These are phyloP conservation scores for Patella caerulea DNA, from an alignment of 2,888 invertebrate genomes.

Conservation along the genomic window DNA sequence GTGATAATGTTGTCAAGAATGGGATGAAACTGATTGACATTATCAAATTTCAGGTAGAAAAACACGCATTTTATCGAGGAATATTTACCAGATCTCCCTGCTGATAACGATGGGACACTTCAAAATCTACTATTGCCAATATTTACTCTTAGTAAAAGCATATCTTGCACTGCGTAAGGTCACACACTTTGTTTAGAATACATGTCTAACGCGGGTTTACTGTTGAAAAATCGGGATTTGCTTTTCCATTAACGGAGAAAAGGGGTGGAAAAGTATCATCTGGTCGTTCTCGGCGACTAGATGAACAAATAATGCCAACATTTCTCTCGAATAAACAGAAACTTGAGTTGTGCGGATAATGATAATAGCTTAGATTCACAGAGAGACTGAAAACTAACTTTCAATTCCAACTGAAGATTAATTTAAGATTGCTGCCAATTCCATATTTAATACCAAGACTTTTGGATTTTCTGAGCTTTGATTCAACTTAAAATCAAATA, in stretches of 20 bases:
- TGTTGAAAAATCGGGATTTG: conserved; percentile 12
- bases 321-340: conserved; percentile 12
- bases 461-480: too few relatives aligned
- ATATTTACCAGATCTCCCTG: too few relatives aligned
- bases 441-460: too few relatives aligned
- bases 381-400: conserved; percentile 2
- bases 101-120: neutral
- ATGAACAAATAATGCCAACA: conserved; percentile 21
- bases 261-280: conserved; percentile 15
- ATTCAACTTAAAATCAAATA: too few relatives aligned
- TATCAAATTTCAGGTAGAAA: too few relatives aligned
- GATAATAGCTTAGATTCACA: neutral
- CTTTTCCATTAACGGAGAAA: conserved; percentile 12
- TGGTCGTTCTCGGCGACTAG: conserved; percentile 7
- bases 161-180: conserved; percentile 21
- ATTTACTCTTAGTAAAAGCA: conserved; percentile 22
- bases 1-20: too few relatives aligned
- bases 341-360: neutral
- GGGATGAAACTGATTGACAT: too few relatives aligned
- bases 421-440: too few relatives aligned
- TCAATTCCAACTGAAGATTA: neutral
- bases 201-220: conserved; percentile 21
- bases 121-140: conserved; percentile 17
- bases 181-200: conserved; percentile 20
- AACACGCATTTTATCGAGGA: too few relatives aligned